These are phyloP conservation scores for Drosophila mayri DNA, from an alignment of 1,140 invertebrate species.

Conservation along the genomic window DNA sequence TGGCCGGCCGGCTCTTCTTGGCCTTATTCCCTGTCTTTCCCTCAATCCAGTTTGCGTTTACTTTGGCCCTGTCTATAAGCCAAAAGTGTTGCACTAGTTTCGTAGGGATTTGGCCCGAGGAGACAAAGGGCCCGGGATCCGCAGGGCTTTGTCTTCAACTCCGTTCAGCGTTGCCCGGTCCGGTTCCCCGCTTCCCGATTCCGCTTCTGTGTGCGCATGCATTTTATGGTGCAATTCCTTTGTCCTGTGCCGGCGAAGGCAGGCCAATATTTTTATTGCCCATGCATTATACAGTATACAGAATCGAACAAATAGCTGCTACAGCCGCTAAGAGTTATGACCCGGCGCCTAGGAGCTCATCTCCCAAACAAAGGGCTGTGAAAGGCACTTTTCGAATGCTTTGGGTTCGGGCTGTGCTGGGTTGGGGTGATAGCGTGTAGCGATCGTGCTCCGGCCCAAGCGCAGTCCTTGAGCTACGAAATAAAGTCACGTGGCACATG, in stretches of 20 bases:
- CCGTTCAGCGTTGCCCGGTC: slow-evolving; percentile 8
- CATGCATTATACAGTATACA: slow-evolving; percentile 44
- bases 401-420: neutral
- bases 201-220: slow-evolving; percentile 42
- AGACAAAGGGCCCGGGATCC: slow-evolving; percentile 61
- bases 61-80: slow-evolving; percentile 68
- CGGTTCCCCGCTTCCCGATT: slow-evolving; percentile 42
- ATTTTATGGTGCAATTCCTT: slow-evolving; percentile 83
- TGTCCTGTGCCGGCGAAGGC: slow-evolving; percentile 69
- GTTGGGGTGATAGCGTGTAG: slow-evolving; percentile 35
- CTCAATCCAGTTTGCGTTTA: slow-evolving; percentile 20
- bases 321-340: slow-evolving; percentile 76
- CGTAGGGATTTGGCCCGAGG: slow-evolving; percentile 43
- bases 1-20: slow-evolving; percentile 32
- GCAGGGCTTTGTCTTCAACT: slow-evolving; percentile 57
- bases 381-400: slow-evolving; percentile 61
- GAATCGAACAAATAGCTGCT: slow-evolving; percentile 65
- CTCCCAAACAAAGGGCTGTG: slow-evolving; percentile 58
- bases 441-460: slow-evolving; percentile 38
- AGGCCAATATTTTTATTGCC: slow-evolving; percentile 82
- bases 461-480: slow-evolving; percentile 5
- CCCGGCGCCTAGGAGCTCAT: slow-evolving; percentile 71
- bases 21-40: slow-evolving; percentile 2
- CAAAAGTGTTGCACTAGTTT: slow-evolving; percentile 84
- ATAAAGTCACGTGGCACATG: slow-evolving; percentile 45